Evolutionary conservation across 2,797 vertebrate species (phyloP), one percentile per base, ranked within the genome.

Genomic region (Phoxinus dragarum): DNA sequence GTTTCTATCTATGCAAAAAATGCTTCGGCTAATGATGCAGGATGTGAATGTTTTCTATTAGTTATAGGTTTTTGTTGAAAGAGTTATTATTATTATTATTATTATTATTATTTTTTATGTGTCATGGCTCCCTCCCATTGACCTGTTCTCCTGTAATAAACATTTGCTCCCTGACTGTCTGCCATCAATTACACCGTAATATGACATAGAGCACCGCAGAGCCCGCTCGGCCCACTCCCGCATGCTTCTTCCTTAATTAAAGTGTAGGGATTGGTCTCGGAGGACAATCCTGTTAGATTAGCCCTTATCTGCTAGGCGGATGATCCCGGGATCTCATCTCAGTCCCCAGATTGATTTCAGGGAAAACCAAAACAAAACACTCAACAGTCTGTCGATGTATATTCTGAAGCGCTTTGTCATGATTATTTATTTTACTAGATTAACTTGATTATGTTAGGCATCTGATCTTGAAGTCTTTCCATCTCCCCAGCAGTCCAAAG

Each of bases 251-350:
- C 54, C 38, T 79, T 85, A 85, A 84, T 81, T 85, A 84, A 87
- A 85, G 75, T 67, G 47, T 71, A 83, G 80, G 31, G 67, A 74
- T 81, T 80, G 75, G 38, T 80, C 86, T 87, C 80, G 1, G 61
- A 42, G 54, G 86, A 85, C 86, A 80, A n/a, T 87, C 80, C 84
- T 86, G 73, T 88, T 80, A 88, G 76, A 84, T 88, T 84, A 81
- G 56, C 61, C 67, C 34, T 56, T 69, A 68, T 84, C 84, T 80
- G 42, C 49, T 21, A 66, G 71, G 72, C 2, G 54, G 64, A 67
- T 84, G 73, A 77, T 82, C 79, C 66, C 16, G 1, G 44, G 77
- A 81, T 78, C 79, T 84, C 66, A 79, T 76, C 66, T 42, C n/a
- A 27, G 44, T 54, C 31, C 54, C 64, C 27, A 72, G 54, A 66